phyloP scores from a whole-genome alignment of 92 coral and sea anemone species.

The Heteractis magnifica region DNA sequence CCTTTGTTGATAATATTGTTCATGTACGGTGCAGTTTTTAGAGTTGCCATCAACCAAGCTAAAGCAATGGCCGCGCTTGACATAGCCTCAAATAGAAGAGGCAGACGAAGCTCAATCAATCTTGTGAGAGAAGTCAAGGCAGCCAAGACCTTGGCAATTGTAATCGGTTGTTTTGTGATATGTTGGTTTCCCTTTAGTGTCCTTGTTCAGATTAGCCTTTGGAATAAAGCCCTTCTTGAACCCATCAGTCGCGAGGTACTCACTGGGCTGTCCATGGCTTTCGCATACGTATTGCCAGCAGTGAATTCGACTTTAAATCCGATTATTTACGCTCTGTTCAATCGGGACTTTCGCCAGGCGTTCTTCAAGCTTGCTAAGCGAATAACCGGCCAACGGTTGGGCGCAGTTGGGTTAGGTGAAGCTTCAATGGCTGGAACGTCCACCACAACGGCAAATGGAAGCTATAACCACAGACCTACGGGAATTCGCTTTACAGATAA shows the following conservation, averaged over 20 bases:
- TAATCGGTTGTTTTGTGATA: slow-evolving; percentile 77
- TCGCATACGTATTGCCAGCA: slow-evolving; percentile 65
- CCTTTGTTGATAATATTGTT: slow-evolving; percentile 72
- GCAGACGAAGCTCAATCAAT: slow-evolving; percentile 68
- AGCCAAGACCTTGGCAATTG: slow-evolving; percentile 88
- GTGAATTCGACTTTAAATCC: slow-evolving; percentile 78
- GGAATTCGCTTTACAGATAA: not conserved
- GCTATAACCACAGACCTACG: not conserved
- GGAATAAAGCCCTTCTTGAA: slow-evolving; percentile 33
- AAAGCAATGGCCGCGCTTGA: slow-evolving; percentile 88
- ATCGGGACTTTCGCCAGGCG: slow-evolving; percentile 71
- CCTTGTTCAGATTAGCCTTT: slow-evolving; percentile 44
- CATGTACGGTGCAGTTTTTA: slow-evolving; percentile 78
- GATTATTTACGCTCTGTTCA: slow-evolving; percentile 75
- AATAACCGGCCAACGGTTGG: slow-evolving; percentile 25
- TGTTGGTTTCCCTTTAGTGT: slow-evolving; percentile 89
- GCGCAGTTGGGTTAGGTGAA: slow-evolving; percentile 41
- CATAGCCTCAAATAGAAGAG: slow-evolving; percentile 30
- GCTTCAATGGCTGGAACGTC: not conserved
- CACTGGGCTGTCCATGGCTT: slow-evolving; percentile 41
- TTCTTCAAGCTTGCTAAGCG: slow-evolving; percentile 42
- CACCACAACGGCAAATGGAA: not conserved
- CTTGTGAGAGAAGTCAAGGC: slow-evolving; percentile 87
- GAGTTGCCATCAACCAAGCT: slow-evolving; percentile 86
- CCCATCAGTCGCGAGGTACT: not conserved